Evolutionary conservation across 2,888 invertebrate species (phyloP).

Genomic region (Gasteruption jaculator): DNA sequence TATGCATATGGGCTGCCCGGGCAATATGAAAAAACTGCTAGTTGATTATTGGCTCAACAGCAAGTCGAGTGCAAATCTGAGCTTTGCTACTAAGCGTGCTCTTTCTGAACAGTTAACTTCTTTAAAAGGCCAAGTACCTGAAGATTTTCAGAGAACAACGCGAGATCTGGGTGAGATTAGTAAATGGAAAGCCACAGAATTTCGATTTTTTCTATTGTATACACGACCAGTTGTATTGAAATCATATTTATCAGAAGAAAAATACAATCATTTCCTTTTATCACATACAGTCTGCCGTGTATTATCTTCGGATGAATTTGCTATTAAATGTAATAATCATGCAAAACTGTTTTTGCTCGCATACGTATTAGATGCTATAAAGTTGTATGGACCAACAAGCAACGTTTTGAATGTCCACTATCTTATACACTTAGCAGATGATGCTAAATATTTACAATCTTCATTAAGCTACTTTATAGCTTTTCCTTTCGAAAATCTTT

Average conservation of each 20-base stretch:
- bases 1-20: slow-evolving; percentile 1
- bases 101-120: slow-evolving; percentile 12
- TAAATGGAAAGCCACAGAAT: slow-evolving; percentile 30
- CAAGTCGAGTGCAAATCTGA: neutral
- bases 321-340: slow-evolving; percentile 13
- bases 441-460: slow-evolving; percentile 16
- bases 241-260: slow-evolving; percentile 13
- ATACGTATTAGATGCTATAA: slow-evolving; percentile 30
- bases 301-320: slow-evolving; percentile 10
- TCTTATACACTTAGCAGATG: slow-evolving; percentile 23
- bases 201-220: slow-evolving; percentile 27
- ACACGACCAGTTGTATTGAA: slow-evolving; percentile 28
- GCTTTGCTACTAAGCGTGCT: slow-evolving; percentile 2
- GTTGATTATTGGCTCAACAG: slow-evolving; percentile 15
- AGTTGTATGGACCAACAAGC: slow-evolving; percentile 29
- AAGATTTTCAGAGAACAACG: slow-evolving; percentile 28
- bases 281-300: slow-evolving; percentile 26
- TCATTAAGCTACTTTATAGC: slow-evolving; percentile 15
- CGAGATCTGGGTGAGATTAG: slow-evolving; percentile 14
- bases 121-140: slow-evolving; percentile 19
- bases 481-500: slow-evolving; percentile 21
- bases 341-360: slow-evolving; percentile 23
- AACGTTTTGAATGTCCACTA: slow-evolving; percentile 35
- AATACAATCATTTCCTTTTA: slow-evolving; percentile 28
- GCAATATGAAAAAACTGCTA: slow-evolving; percentile 10